Conservation (phyloP, 1,140 invertebrate species). For the Liolophura sinensis region DNA sequence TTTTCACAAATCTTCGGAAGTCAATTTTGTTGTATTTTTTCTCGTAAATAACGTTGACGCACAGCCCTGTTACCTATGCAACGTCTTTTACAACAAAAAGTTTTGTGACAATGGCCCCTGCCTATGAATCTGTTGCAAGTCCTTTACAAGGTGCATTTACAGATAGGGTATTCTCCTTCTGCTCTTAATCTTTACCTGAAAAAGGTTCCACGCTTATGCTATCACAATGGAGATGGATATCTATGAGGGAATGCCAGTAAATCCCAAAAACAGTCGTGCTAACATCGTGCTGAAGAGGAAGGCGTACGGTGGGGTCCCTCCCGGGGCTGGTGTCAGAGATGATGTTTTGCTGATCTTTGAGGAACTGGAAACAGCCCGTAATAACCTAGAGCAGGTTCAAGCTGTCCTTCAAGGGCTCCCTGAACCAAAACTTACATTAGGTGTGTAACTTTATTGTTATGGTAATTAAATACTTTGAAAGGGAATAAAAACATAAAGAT, state of each 20-base stretch:
- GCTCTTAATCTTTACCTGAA: slow-evolving; percentile 6
- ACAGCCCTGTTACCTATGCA: too few species aligned
- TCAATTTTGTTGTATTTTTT: too few species aligned
- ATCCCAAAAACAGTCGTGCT: slow-evolving; percentile 43
- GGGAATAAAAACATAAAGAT: too few species aligned
- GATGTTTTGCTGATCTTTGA: slow-evolving; percentile 58
- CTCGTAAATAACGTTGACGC: too few species aligned
- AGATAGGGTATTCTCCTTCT: background rate
- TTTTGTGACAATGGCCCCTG: background rate
- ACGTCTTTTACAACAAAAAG: too few species aligned
- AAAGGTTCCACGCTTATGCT: slow-evolving; percentile 58
- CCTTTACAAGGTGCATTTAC: background rate
- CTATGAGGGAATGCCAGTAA: slow-evolving; percentile 43
- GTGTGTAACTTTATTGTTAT: too few species aligned
- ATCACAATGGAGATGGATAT: slow-evolving; percentile 57
- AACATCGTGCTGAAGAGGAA: slow-evolving; percentile 55
- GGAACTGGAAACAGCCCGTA: slow-evolving; percentile 56
- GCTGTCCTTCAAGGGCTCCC: slow-evolving; percentile 44
- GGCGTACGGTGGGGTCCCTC: slow-evolving; percentile 53
- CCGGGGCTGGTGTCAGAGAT: slow-evolving; percentile 53
- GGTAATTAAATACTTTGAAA: too few species aligned
- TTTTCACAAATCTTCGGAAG: too few species aligned
- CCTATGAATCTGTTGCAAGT: background rate
- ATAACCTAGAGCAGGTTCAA: slow-evolving; percentile 48
- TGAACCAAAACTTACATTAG: slow-evolving; percentile 32